Percentiles rank a stretch among this genome's conserved stretches.
Evolutionary conservation across 2,797 vertebrate genomes (phyloP).

Genomic region (Amphiprion clarkii): DNA sequence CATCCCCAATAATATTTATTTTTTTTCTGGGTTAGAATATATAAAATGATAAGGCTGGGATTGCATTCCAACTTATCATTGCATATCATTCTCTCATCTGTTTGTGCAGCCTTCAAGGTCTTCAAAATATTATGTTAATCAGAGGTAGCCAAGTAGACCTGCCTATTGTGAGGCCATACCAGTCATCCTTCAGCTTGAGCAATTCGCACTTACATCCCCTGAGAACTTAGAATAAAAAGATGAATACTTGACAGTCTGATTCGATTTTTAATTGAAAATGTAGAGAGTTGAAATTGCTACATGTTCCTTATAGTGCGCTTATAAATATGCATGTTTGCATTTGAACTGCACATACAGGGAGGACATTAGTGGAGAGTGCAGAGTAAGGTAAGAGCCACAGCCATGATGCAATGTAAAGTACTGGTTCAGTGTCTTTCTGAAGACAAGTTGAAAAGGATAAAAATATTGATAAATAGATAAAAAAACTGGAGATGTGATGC

Average conservation of each 20-base stretch:
- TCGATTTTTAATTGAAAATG: conserved; percentile 5
- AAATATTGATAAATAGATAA: background rate
- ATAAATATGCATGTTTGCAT: background rate
- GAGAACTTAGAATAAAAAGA: background rate
- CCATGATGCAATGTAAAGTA: background rate
- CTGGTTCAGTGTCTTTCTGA: background rate
- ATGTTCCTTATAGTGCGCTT: background rate
- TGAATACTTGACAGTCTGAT: background rate
- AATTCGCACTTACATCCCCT: background rate
- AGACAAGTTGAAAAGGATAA: background rate
- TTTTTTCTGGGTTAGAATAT: conserved; percentile 15
- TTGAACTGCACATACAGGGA: background rate
- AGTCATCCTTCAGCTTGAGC: background rate
- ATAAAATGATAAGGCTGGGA: conserved; percentile 23
- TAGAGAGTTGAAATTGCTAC: background rate
- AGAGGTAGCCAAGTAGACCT: background rate
- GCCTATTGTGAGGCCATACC: conserved; percentile 17
- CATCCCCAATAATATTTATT: conserved; percentile 36
- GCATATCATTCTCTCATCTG: conserved; percentile 6
- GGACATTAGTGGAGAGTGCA: background rate
- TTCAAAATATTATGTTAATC: conserved; percentile 18
- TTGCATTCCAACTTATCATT: conserved; percentile 10
- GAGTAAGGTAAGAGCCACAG: background rate
- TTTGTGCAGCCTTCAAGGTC: conserved; percentile 15
- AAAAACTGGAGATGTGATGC: background rate